phyloP scores from a whole-genome alignment of 2,888 invertebrate genomes.

The Drosophila kanekoi region DNA sequence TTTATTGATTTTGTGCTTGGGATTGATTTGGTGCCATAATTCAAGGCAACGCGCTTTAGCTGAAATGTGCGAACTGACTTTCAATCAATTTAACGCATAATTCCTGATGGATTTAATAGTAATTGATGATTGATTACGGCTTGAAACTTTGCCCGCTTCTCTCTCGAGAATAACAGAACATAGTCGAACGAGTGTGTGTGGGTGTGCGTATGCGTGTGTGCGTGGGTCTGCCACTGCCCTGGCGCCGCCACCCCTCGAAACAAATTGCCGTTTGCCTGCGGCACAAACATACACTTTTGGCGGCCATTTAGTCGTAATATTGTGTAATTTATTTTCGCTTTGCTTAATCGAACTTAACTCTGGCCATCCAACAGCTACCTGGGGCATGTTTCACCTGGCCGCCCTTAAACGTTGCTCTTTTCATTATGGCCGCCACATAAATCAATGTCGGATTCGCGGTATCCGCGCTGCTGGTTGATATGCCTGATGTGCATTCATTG shows the following conservation, averaged over 20 bases:
- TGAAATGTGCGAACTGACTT: conserved; percentile 75
- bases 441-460: conserved; percentile 63
- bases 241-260: conserved; percentile 1
- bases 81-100: conserved; percentile 84
- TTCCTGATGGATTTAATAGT: conserved; percentile 83
- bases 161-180: conserved; percentile 14
- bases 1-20: conserved; percentile 67
- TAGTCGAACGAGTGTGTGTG: background rate
- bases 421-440: conserved; percentile 62
- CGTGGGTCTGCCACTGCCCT: background rate
- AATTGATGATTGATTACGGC: conserved; percentile 84
- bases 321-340: conserved; percentile 82
- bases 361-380: conserved; percentile 43
- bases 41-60: conserved; percentile 44
- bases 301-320: conserved; percentile 75
- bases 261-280: conserved; percentile 36
- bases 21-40: conserved; percentile 77
- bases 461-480: conserved; percentile 19
- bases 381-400: conserved; percentile 4
- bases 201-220: conserved; percentile 12
- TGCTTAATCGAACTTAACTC: conserved; percentile 66
- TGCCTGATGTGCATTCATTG: conserved; percentile 42
- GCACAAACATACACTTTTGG: conserved; percentile 48
- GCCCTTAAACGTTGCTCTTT: conserved; percentile 32
- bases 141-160: conserved; percentile 44